Evolutionary conservation across 92 coral and sea anemone species (phyloP).

Genomic region (Parazoanthus swiftii): DNA sequence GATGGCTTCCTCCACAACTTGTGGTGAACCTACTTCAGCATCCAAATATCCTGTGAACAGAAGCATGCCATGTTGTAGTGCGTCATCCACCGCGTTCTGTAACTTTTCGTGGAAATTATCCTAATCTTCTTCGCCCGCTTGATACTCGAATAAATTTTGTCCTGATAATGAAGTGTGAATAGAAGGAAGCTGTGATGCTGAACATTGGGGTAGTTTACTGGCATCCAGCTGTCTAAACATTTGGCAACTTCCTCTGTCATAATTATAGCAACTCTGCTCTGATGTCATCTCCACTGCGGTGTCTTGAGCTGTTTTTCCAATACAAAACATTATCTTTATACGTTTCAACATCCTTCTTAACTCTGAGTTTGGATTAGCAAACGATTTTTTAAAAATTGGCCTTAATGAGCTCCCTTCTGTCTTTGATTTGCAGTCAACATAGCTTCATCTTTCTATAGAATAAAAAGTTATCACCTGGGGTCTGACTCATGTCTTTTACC

Average conservation of each 20-base stretch:
- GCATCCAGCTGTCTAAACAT: conserved; percentile 11
- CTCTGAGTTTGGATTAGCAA: too few species aligned
- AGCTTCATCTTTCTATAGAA: too few species aligned
- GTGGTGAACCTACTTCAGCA: neutral
- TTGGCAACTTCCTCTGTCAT: conserved; percentile 23
- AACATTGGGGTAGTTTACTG: neutral
- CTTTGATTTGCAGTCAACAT: too few species aligned
- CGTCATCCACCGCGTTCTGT: neutral
- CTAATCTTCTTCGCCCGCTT: neutral
- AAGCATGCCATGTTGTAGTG: neutral
- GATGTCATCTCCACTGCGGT: conserved; percentile 7
- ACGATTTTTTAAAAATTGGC: too few species aligned
- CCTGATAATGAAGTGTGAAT: neutral
- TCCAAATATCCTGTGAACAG: neutral
- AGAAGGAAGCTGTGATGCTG: neutral
- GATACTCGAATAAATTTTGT: neutral
- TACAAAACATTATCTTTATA: neutral
- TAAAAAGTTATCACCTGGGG: too few species aligned
- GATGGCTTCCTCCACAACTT: neutral
- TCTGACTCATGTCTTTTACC: too few species aligned
- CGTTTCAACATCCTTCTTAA: neutral
- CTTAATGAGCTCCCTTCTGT: too few species aligned
- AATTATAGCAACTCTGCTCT: conserved; percentile 19
- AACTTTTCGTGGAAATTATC: neutral
- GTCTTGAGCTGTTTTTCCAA: neutral